phyloP scores from a whole-genome alignment of 2,888 invertebrate species.

The Aphidoletes aphidimyza region DNA sequence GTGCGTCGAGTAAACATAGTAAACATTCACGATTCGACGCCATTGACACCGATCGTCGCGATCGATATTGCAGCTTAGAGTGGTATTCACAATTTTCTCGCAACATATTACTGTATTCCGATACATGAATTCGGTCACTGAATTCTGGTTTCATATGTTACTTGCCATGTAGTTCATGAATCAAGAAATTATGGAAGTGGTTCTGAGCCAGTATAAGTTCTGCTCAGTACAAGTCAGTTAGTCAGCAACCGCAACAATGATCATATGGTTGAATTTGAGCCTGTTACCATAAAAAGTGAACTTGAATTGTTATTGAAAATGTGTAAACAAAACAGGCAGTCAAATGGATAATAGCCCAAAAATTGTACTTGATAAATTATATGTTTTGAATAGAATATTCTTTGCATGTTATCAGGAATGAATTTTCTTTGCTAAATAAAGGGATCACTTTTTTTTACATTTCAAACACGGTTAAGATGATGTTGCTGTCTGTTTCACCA shows the following conservation, averaged over 20 bases:
- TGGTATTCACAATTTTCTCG: not conserved
- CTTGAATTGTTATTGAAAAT: not conserved
- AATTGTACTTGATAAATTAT: no score
- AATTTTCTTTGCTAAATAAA: no score
- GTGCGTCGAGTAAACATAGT: not conserved
- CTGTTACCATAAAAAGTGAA: conserved; percentile 37
- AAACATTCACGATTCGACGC: not conserved
- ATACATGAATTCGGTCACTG: conserved; percentile 45
- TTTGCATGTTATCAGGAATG: no score
- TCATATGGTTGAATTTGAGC: conserved; percentile 28
- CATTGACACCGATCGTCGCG: not conserved
- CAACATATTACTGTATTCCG: conserved; percentile 23
- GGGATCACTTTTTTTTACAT: no score
- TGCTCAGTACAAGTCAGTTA: not conserved
- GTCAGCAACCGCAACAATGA: not conserved
- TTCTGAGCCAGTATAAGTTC: not conserved
- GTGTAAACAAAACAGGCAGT: no score
- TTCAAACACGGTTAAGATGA: no score
- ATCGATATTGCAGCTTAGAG: not conserved
- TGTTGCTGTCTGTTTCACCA: not conserved
- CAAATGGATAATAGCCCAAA: no score
- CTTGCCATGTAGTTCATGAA: not conserved
- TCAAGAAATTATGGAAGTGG: conserved; percentile 34
- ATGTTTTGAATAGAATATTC: no score
- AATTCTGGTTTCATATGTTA: conserved; percentile 10